A percentile compares a stretch with the other conserved stretches of the same genome.
These are phyloP conservation scores for Tholera decimalis DNA, from an alignment of 2,888 invertebrate genomes.

Conservation along the genomic window DNA sequence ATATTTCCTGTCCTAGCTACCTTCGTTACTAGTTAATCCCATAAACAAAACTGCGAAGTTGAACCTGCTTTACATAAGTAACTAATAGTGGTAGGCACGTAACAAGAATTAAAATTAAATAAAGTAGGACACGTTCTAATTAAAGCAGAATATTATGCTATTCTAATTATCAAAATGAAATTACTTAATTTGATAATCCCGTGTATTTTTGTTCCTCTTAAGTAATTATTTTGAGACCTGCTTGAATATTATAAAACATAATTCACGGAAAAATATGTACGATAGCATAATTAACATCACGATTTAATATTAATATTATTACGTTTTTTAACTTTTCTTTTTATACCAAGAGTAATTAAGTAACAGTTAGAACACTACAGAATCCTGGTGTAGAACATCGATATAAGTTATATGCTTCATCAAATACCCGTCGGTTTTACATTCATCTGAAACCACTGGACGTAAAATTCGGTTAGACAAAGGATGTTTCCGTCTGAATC, in stretches of 20 bases:
- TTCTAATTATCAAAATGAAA: constrained; percentile 56
- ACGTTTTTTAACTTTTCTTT: too few relatives aligned
- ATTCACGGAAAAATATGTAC: background rate
- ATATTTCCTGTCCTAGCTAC: constrained; percentile 6
- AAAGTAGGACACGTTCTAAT: constrained; percentile 45
- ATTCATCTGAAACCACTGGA: constrained; percentile 46
- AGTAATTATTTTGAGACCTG: constrained; percentile 51
- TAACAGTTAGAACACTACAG: background rate
- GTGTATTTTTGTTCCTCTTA: constrained; percentile 43
- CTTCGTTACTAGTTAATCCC: constrained; percentile 13
- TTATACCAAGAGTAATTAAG: too few relatives aligned
- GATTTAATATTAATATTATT: background rate
- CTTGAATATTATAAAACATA: background rate
- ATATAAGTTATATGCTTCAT: constrained; percentile 5
- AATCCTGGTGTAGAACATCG: background rate
- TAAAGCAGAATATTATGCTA: constrained; percentile 38
- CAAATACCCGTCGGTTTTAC: constrained; percentile 33
- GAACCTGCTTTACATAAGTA: background rate
- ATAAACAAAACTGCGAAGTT: constrained; percentile 4
- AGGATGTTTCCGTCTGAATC: constrained; percentile 54
- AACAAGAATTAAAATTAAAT: constrained; percentile 36
- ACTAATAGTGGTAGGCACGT: constrained; percentile 10
- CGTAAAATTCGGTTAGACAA: constrained; percentile 58
- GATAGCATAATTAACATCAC: background rate
- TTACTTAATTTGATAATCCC: constrained; percentile 37